Conservation (phyloP, 2,797 vertebrate genomes). For the Crocodylus rhombifer region DNA sequence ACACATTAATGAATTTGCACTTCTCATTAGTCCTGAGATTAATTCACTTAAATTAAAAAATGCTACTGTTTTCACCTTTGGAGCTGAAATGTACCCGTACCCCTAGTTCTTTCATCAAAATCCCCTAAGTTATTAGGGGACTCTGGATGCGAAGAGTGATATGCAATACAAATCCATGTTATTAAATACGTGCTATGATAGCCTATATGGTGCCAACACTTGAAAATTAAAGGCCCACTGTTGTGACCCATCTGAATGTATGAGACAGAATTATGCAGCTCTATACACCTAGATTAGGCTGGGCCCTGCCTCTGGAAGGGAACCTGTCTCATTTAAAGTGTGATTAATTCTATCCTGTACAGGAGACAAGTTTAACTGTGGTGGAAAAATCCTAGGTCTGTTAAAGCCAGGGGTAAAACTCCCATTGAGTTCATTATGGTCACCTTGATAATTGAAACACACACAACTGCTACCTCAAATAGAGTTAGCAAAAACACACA, state of each 20-base stretch:
- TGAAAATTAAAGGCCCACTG: background rate
- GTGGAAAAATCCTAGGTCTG: background rate
- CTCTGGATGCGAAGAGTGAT: background rate
- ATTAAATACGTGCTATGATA: background rate
- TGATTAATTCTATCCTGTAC: background rate
- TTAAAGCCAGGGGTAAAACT: background rate
- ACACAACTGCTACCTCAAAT: too few relatives aligned
- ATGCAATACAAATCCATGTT: background rate
- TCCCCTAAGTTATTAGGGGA: background rate
- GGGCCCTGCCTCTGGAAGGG: background rate
- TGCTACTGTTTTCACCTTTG: background rate
- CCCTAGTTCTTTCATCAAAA: background rate
- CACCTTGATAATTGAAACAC: background rate
- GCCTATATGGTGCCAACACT: background rate
- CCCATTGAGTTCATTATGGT: fast-evolving
- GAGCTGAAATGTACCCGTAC: background rate
- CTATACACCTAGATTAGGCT: fast-evolving
- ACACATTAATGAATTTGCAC: background rate
- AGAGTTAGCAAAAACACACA: background rate
- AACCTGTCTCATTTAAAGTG: background rate
- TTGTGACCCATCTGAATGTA: background rate
- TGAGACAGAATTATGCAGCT: background rate
- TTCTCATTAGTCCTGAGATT: background rate
- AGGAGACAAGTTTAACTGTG: background rate
- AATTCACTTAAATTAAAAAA: background rate